phyloP scores from a whole-genome alignment of 2,113 vertebrate species.

The Aspidoscelis tigris region DNA sequence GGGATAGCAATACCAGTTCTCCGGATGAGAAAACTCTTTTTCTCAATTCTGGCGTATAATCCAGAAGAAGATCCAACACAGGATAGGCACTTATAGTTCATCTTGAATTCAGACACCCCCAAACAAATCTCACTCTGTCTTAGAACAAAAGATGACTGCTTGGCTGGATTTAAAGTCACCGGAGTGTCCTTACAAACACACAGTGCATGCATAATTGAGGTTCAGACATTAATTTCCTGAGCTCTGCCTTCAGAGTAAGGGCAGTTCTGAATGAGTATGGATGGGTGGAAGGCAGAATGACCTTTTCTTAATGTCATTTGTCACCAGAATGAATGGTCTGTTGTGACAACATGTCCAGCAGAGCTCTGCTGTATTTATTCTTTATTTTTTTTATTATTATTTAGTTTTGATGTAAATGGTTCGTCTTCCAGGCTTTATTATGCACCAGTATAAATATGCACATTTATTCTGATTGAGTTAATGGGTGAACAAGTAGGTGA shows the following conservation, averaged over 20 bases:
- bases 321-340: conserved; percentile 56
- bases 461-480: conserved; percentile 24
- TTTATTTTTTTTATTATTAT: conserved; percentile 37
- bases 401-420: conserved; percentile 53
- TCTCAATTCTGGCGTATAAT: no score
- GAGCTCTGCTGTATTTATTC: conserved; percentile 24
- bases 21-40: no score
- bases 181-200: conserved; percentile 18
- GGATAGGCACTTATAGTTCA: not conserved
- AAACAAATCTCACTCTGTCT: not conserved
- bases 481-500: conserved; percentile 16
- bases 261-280: conserved; percentile 48
- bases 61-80: no score
- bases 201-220: conserved; percentile 31
- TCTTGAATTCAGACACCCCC: not conserved
- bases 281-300: conserved; percentile 47
- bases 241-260: conserved; percentile 15
- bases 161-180: conserved; percentile 34
- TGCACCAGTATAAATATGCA: conserved; percentile 34
- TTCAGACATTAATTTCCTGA: conserved; percentile 47
- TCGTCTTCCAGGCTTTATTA: conserved; percentile 31
- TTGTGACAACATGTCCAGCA: conserved; percentile 61
- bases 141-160: not conserved
- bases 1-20: no score
- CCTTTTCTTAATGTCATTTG: conserved; percentile 75